phyloP scores from a whole-genome alignment of 2,797 vertebrate genomes.

The Pterois miles region DNA sequence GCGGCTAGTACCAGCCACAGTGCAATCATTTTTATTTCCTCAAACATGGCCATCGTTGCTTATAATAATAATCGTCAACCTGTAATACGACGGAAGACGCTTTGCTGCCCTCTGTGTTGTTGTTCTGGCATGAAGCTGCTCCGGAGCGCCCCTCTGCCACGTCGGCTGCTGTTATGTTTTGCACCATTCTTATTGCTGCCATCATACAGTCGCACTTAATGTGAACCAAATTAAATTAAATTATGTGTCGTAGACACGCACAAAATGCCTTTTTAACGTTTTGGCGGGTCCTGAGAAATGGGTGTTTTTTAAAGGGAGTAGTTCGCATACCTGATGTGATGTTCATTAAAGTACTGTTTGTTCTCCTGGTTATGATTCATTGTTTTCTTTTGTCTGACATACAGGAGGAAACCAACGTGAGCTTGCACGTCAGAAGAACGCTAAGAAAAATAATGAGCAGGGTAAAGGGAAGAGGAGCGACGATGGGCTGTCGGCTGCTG shows the following conservation, averaged over 20 bases:
- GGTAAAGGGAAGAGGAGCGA: slow-evolving; percentile 88
- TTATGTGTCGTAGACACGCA: too few relatives aligned
- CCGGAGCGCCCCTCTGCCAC: slow-evolving; percentile 72
- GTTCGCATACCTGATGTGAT: neutral
- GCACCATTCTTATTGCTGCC: neutral
- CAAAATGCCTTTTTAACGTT: too few relatives aligned
- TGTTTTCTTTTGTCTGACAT: slow-evolving; percentile 19
- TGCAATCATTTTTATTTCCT: fast-evolving
- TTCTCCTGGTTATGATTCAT: neutral
- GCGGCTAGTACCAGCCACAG: fast-evolving
- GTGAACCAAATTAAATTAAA: too few relatives aligned
- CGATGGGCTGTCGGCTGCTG: slow-evolving; percentile 92
- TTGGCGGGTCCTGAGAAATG: too few relatives aligned
- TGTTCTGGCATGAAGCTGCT: slow-evolving; percentile 21
- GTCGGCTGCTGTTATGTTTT: slow-evolving; percentile 54
- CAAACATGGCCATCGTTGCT: neutral
- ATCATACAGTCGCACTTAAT: neutral
- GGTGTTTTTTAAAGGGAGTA: neutral
- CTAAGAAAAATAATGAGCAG: slow-evolving; percentile 87
- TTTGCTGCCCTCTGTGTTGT: slow-evolving; percentile 11
- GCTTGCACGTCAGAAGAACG: slow-evolving; percentile 90
- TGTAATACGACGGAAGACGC: neutral
- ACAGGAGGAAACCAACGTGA: slow-evolving; percentile 96
- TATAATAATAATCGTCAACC: neutral
- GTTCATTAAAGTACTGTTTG: neutral